These are phyloP conservation scores for Lycocerus yunnanus DNA, from an alignment of 2,888 invertebrate species.

Conservation along the genomic window DNA sequence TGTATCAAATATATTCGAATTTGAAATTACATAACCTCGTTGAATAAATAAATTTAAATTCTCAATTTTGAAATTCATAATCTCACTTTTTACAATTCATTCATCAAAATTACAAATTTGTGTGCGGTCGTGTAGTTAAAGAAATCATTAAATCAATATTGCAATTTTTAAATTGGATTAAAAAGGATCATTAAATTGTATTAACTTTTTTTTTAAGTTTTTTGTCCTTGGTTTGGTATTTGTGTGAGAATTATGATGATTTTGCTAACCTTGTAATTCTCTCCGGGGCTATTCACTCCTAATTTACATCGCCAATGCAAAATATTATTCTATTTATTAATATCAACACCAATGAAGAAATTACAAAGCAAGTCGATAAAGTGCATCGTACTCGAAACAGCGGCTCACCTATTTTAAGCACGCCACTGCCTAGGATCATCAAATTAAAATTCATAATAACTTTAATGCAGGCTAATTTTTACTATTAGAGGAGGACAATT, in stretches of 20 bases:
- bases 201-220: neutral
- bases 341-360: neutral
- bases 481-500: neutral
- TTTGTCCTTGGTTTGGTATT: slow-evolving; percentile 7
- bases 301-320: neutral
- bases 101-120: neutral
- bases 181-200: neutral
- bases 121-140: neutral
- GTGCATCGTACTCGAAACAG: neutral
- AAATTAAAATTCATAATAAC: neutral
- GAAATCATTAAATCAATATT: neutral
- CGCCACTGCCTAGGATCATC: neutral
- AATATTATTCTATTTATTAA: neutral
- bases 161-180: neutral
- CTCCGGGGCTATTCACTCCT: slow-evolving; percentile 8
- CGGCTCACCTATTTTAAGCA: neutral
- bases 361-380: neutral
- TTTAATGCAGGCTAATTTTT: neutral
- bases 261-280: slow-evolving; percentile 14
- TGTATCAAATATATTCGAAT: neutral
- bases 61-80: neutral
- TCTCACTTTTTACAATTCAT: neutral
- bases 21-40: neutral
- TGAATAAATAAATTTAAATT: neutral
- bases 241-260: slow-evolving; percentile 6